Percentiles rank a stretch among this genome's conserved stretches.
Evolutionary conservation across 2,888 invertebrate species (phyloP).

Genomic region (Cryptocephalus primarius): DNA sequence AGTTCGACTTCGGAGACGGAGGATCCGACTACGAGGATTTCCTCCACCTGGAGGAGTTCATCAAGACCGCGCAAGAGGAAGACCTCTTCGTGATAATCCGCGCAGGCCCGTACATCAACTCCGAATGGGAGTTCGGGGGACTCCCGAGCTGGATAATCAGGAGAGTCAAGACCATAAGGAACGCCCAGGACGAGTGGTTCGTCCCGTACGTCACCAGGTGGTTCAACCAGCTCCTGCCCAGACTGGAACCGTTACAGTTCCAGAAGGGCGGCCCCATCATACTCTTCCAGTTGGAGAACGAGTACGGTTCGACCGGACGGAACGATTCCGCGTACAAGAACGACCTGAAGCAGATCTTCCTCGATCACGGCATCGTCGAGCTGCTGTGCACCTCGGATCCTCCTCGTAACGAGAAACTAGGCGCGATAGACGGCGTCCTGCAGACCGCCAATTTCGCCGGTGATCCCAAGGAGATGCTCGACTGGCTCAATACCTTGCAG

Average conservation of each 20-base stretch:
- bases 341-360: constrained; percentile 32
- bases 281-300: constrained; percentile 86
- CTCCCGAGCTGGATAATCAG: constrained; percentile 28
- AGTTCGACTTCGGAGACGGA: constrained; percentile 48
- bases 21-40: constrained; percentile 39
- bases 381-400: constrained; percentile 44
- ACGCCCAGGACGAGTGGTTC: constrained; percentile 3
- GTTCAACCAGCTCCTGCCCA: constrained; percentile 39
- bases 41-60: constrained; percentile 50
- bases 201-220: constrained; percentile 11
- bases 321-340: constrained; percentile 34
- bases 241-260: constrained; percentile 42
- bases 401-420: constrained; percentile 16
- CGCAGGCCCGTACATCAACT: constrained; percentile 87
- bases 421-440: constrained; percentile 23
- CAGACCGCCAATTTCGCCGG: constrained; percentile 44
- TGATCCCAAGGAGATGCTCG: constrained; percentile 32
- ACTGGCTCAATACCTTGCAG: constrained; percentile 36
- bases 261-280: constrained; percentile 77
- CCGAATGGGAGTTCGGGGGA: constrained; percentile 63
- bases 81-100: constrained; percentile 70
- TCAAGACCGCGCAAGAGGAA: constrained; percentile 62
- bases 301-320: constrained; percentile 63
- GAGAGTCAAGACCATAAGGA: constrained; percentile 19
- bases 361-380: constrained; percentile 32